Evolutionary conservation across 30 jellyfish, hydroid and myxozoan genomes (phyloP).

Genomic region (Haliclystus octoradiatus): DNA sequence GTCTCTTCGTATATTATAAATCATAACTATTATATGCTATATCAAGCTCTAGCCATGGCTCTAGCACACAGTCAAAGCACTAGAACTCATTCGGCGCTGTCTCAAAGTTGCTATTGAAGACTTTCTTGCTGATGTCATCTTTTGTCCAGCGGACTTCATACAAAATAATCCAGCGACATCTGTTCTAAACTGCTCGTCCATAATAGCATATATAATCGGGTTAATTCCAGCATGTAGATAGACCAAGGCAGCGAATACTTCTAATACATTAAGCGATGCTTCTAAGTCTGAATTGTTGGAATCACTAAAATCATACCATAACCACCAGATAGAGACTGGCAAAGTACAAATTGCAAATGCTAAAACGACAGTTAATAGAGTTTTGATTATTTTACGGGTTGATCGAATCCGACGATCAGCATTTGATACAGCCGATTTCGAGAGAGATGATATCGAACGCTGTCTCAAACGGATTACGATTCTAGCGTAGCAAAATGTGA

Average conservation of each 20-base stretch:
- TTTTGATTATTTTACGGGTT: constrained; percentile 36
- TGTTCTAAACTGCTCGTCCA: constrained; percentile 43
- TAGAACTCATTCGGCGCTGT: too few species aligned
- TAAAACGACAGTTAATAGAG: constrained; percentile 36
- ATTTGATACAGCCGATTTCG: constrained; percentile 20
- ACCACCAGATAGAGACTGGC: constrained; percentile 83
- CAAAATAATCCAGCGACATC: constrained; percentile 36
- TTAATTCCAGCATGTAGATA: constrained; percentile 57
- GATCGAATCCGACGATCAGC: constrained; percentile 38
- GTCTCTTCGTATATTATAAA: too few species aligned
- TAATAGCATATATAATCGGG: constrained; percentile 54
- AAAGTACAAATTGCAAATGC: constrained; percentile 61
- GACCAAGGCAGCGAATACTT: constrained; percentile 62
- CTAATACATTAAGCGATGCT: constrained; percentile 45
- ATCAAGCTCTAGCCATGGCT: too few species aligned
- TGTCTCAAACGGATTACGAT: constrained; percentile 32
- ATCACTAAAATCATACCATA: constrained; percentile 63
- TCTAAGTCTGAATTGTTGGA: too few species aligned
- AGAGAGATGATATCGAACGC: constrained; percentile 29
- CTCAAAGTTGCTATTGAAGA: too few species aligned
- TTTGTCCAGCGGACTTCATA: too few species aligned
- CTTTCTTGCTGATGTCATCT: too few species aligned
- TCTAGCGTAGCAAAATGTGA: constrained; percentile 39
- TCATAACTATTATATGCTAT: too few species aligned
- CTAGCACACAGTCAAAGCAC: too few species aligned